Percentiles rank a stretch among this genome's conserved stretches.
Evolutionary conservation across 2,888 invertebrate genomes (phyloP).

Genomic region (Eilema sororculum): DNA sequence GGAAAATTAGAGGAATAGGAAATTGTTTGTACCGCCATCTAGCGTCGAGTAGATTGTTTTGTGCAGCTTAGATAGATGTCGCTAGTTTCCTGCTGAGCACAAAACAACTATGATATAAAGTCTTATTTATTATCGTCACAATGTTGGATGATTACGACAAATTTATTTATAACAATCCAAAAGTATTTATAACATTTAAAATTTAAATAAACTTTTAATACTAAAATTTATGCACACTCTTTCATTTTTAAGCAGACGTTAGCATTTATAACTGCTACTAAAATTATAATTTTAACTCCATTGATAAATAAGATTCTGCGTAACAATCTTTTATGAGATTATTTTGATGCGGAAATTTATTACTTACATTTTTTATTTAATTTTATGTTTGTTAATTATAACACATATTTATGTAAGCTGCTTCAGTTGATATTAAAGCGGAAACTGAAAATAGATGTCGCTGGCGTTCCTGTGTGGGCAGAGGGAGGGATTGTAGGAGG

Average conservation of each 20-base stretch:
- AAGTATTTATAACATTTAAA: background rate
- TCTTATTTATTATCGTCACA: background rate
- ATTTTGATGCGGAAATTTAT: background rate
- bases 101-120: slow-evolving; percentile 22
- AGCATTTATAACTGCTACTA: background rate
- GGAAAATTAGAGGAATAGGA: slow-evolving; percentile 6
- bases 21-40: slow-evolving; percentile 72
- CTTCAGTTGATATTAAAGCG: slow-evolving; percentile 44
- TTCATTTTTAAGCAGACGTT: background rate
- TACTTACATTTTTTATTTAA: background rate
- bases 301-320: background rate
- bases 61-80: slow-evolving; percentile 67
- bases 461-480: slow-evolving; percentile 50
- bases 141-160: background rate
- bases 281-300: background rate
- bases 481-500: slow-evolving; percentile 32
- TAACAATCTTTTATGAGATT: background rate
- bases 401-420: slow-evolving; percentile 13
- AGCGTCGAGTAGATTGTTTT: slow-evolving; percentile 74
- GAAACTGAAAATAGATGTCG: slow-evolving; percentile 70
- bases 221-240: background rate
- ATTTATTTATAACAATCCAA: background rate
- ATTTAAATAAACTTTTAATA: background rate
- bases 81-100: slow-evolving; percentile 53
- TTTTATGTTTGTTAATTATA: slow-evolving; percentile 1